Percentiles rank a stretch among this genome's conserved stretches.
These are phyloP conservation scores for Ficedula albicollis DNA, from an alignment of 2,797 vertebrate genomes.

Conservation along the genomic window DNA sequence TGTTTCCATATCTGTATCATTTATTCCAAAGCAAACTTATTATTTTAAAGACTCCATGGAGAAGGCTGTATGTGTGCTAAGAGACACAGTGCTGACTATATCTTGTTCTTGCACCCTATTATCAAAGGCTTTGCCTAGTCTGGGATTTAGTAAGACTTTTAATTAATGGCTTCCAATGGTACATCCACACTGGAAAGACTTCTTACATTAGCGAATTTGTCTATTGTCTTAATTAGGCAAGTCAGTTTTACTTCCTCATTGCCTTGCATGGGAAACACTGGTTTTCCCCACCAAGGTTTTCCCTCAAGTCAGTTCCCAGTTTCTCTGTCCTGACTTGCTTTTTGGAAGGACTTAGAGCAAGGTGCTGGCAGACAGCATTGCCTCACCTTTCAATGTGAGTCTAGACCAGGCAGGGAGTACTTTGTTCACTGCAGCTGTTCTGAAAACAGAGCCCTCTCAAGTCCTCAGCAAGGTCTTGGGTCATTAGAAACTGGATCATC, in stretches of 20 bases:
- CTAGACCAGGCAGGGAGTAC: not conserved
- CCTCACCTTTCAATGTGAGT: not conserved
- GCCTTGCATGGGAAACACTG: not conserved
- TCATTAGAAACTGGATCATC: not conserved
- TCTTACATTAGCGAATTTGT: not conserved
- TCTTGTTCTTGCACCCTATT: not conserved
- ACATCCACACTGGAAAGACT: not conserved
- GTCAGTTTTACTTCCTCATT: not conserved
- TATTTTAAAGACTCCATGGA: not conserved
- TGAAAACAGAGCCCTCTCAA: not conserved
- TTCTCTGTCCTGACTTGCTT: not conserved
- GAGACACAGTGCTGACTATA: not conserved
- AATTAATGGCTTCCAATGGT: not conserved
- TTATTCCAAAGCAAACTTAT: slow-evolving; percentile 13
- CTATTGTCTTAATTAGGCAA: not conserved
- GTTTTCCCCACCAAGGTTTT: not conserved
- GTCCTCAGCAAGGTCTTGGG: not conserved
- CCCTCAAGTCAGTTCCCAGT: not conserved
- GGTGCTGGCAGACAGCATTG: not conserved
- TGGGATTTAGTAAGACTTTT: not conserved
- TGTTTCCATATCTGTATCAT: not conserved
- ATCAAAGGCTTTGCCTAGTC: not conserved
- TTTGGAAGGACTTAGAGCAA: not conserved
- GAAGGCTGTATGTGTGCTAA: not conserved
- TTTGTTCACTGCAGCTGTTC: not conserved